Base-by-base conservation (phyloP, 2,113 vertebrate species). In the Stomatorhinus ivindoensis region DNA sequence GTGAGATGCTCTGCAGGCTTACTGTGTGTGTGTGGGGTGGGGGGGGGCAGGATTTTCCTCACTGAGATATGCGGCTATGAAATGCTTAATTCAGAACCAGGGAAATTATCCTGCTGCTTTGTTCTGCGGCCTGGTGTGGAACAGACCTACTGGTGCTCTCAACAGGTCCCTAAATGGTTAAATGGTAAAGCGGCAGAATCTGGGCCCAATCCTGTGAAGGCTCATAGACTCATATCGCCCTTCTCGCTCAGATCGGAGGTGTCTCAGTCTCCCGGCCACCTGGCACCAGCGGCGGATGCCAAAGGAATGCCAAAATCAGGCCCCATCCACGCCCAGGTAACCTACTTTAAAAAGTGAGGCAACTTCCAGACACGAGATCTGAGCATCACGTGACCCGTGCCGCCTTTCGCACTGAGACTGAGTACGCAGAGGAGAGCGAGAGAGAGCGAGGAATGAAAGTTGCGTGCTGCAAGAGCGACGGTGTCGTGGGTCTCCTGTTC, bases 61-160 rank as follows among this genome's bases (percentile, higher is more conserved):
- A 53, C 1, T 39, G 58, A 9, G 86, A 95, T 93, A 93, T 80
- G 73, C 4, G 17, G 11, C 35, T 80, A 80, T 39, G 8, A 46
- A 46, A 3, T 6, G 35, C 35, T 35, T 73, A 27, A 76, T 76
- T 69, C 13, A n/a, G 35, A 76, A 39, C 31, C 69, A 39, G 35
- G 11, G 13, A 6, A 39, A 76, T 76, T 39, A 76, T 65, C 58
- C 58, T 65, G 24, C 58, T 9, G 58, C 11, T 27, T 65, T 27
- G 58, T 61, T 65, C 58, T 65, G n/a, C n/a, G 0, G n/a, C 69
- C 69, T 39, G 15, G 69, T 39, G 35, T 76, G 3, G 13, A 19
- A 17, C 69, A 76, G 15, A 76, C 13, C 10, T 17, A 39, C 35
- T 76, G 1, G 27, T 76, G 31, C 27, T 76, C 15, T 39, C 15